phyloP scores from a whole-genome alignment of 37 sponge, comb jelly and placozoan species.

The Halichondria panicea region DNA sequence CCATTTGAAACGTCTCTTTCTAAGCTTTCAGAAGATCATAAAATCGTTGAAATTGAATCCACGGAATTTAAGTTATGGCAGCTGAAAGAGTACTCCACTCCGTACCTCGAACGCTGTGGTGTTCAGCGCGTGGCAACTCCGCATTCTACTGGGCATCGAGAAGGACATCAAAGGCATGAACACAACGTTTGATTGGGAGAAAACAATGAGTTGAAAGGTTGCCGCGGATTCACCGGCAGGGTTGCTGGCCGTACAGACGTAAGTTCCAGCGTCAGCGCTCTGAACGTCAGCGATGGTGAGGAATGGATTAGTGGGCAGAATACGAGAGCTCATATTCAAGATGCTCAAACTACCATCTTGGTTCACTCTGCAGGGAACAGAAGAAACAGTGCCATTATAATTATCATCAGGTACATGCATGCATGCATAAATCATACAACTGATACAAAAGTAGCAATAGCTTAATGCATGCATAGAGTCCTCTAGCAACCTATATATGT shows the following conservation, averaged over 20 bases:
- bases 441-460: no score
- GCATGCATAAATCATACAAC: no score
- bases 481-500: no score
- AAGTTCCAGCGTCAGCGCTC: constrained; percentile 47
- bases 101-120: constrained; percentile 24
- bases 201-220: constrained; percentile 31
- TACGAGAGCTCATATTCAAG: neutral
- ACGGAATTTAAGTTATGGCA: neutral
- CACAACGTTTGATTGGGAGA: constrained; percentile 8
- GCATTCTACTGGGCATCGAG: constrained; percentile 10
- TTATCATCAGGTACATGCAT: no score
- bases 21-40: neutral
- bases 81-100: no score
- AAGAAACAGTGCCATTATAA: no score
- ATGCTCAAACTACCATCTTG: neutral
- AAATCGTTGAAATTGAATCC: neutral
- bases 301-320: neutral
- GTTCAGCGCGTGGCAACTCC: constrained; percentile 29
- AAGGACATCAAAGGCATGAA: constrained; percentile 8
- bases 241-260: constrained; percentile 59
- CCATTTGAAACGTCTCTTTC: neutral
- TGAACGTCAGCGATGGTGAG: constrained; percentile 27
- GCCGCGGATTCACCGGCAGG: constrained; percentile 15
- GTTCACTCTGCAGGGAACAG: no score
- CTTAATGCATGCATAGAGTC: no score